These are phyloP conservation scores for Tricholauxania praeusta DNA, from an alignment of 2,888 invertebrate species.

Conservation along the genomic window DNA sequence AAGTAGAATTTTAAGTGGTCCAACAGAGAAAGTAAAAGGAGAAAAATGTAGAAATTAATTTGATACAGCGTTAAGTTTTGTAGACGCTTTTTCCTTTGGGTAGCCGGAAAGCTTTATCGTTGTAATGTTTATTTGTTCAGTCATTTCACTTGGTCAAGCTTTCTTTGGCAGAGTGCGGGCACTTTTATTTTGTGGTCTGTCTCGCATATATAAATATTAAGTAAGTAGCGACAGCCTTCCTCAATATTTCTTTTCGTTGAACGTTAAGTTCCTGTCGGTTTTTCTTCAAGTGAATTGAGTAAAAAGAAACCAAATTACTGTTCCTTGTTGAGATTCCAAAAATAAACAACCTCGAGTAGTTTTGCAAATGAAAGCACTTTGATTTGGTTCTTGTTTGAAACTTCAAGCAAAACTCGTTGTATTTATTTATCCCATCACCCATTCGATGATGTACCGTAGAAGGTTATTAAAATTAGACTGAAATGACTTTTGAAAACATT, in stretches of 20 bases:
- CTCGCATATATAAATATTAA: slow-evolving; percentile 35
- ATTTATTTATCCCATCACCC: no score
- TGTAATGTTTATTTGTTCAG: slow-evolving; percentile 1
- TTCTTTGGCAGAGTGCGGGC: slow-evolving; percentile 1
- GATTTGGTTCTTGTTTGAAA: slow-evolving; percentile 39
- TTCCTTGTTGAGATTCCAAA: background rate
- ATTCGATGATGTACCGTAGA: no score
- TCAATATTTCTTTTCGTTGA: background rate
- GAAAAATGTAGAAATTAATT: slow-evolving; percentile 19
- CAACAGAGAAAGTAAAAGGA: background rate
- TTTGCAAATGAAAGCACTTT: slow-evolving; percentile 52
- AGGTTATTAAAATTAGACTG: no score
- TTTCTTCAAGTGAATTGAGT: no score
- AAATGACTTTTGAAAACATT: no score
- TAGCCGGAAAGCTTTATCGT: background rate
- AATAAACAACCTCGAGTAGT: slow-evolving; percentile 15
- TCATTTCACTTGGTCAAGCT: background rate
- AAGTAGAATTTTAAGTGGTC: slow-evolving; percentile 26
- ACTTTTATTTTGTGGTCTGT: background rate
- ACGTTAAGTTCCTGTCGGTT: no score
- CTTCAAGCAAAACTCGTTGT: no score
- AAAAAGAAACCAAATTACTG: no score
- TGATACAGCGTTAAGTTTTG: slow-evolving; percentile 13
- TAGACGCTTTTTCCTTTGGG: background rate
- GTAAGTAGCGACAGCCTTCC: background rate